Percentiles rank a stretch among this genome's conserved stretches.
Evolutionary conservation across 2,888 invertebrate genomes (phyloP).

Genomic region (Microdon myrmicae): DNA sequence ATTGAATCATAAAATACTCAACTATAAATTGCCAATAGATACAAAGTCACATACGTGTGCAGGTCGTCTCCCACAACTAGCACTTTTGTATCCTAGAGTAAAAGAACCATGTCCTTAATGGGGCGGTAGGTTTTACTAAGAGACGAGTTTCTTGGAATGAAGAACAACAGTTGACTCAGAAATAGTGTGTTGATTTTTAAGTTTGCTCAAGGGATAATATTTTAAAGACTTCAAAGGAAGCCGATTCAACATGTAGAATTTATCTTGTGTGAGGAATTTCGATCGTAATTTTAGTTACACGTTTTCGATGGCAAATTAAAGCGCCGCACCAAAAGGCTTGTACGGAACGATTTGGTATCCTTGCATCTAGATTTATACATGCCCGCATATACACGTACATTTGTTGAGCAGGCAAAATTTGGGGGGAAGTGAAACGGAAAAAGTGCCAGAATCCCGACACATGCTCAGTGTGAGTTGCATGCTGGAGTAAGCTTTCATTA

Average conservation of each 20-base stretch:
- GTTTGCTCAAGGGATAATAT: not conserved
- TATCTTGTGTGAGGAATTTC: no score
- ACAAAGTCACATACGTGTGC: not conserved
- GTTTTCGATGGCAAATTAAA: no score
- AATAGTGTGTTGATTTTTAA: not conserved
- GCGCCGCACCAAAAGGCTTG: not conserved
- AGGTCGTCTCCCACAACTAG: no score
- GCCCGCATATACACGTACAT: not conserved
- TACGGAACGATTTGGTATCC: slow-evolving; percentile 6
- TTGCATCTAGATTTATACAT: slow-evolving; percentile 3
- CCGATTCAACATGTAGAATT: no score
- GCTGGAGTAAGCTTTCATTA: slow-evolving; percentile 44
- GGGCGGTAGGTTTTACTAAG: no score
- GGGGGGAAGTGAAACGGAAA: no score
- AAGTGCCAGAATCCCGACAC: slow-evolving; percentile 13
- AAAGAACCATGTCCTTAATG: no score
- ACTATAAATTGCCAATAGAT: not conserved
- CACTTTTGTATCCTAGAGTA: no score
- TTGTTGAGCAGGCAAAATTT: no score
- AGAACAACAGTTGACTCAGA: no score
- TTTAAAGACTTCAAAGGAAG: no score
- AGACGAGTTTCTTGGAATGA: no score
- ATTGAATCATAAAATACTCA: slow-evolving; percentile 18
- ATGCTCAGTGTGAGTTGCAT: slow-evolving; percentile 40
- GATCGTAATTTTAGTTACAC: not conserved